phyloP scores from a whole-genome alignment of 1,140 invertebrate genomes.

The Cyclargus thomasi region DNA sequence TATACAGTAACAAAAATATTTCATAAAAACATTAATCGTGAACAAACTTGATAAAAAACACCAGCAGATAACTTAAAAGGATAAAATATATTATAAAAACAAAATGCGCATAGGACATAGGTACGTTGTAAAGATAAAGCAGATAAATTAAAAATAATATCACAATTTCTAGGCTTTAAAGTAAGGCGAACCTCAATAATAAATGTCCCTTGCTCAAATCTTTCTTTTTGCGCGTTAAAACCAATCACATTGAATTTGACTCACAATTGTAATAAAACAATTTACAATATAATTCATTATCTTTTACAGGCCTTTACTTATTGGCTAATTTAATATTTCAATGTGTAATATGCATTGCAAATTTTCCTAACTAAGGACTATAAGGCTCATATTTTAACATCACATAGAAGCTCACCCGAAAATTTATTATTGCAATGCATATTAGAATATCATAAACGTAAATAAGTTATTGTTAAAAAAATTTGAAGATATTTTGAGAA shows the following conservation, averaged over 20 bases:
- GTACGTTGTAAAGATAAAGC: not conserved
- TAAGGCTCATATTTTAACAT: not conserved
- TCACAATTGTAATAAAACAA: not conserved
- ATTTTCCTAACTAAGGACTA: not conserved
- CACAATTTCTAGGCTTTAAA: not conserved
- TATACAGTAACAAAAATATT: not conserved
- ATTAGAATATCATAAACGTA: not conserved
- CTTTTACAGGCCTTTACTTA: not conserved
- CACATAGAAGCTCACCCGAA: not conserved
- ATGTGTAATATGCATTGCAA: not conserved
- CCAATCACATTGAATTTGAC: not conserved
- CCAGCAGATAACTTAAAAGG: not conserved
- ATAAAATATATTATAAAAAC: not conserved
- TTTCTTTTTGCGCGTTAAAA: not conserved
- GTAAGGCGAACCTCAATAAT: not conserved
- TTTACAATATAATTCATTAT: not conserved
- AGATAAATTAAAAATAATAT: not conserved
- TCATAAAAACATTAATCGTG: not conserved
- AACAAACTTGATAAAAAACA: not conserved
- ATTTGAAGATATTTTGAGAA: not conserved
- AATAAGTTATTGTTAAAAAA: not conserved
- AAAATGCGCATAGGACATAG: too few relatives aligned
- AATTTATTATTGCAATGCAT: not conserved
- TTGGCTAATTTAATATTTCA: not conserved
- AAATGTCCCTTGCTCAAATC: not conserved